These are phyloP conservation scores for Galaxea fascicularis DNA, from an alignment of 92 coral and sea anemone species.

Conservation along the genomic window DNA sequence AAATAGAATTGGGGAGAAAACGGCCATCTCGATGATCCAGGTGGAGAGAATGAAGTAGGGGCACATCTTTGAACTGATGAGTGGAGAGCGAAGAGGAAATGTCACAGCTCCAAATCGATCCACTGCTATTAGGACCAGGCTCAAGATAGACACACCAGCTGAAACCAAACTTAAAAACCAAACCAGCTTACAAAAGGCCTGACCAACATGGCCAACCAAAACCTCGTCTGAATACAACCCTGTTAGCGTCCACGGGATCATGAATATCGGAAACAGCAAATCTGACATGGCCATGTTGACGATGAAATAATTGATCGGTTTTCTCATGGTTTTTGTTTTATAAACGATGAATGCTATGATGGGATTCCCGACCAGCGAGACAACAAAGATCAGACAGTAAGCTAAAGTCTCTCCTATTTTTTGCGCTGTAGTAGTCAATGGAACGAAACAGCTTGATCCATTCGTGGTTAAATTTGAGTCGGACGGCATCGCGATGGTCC, in stretches of 20 bases:
- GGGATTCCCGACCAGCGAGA: constrained; percentile 9
- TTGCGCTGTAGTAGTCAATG: neutral
- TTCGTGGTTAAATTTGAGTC: neutral
- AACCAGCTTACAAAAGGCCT: neutral
- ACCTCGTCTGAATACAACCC: neutral
- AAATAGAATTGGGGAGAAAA: neutral
- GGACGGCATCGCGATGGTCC: no score
- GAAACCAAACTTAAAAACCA: neutral
- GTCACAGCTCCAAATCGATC: constrained; percentile 30
- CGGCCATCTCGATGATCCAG: neutral
- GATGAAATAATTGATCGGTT: constrained; percentile 19
- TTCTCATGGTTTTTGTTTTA: constrained; percentile 9
- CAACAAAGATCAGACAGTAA: neutral
- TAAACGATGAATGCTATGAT: neutral
- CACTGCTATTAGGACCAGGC: constrained; percentile 16
- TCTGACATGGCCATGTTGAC: constrained; percentile 30
- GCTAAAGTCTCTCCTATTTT: neutral
- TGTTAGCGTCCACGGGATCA: neutral
- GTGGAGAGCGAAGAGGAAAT: constrained; percentile 20
- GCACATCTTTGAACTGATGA: constrained; percentile 1
- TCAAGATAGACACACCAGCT: neutral
- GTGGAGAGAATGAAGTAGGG: constrained; percentile 1
- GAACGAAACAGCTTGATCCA: neutral
- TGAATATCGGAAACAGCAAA: neutral
- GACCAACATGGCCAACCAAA: neutral